Evolutionary conservation across 2,888 invertebrate genomes (phyloP).

Genomic region (Oscheius onirici): DNA sequence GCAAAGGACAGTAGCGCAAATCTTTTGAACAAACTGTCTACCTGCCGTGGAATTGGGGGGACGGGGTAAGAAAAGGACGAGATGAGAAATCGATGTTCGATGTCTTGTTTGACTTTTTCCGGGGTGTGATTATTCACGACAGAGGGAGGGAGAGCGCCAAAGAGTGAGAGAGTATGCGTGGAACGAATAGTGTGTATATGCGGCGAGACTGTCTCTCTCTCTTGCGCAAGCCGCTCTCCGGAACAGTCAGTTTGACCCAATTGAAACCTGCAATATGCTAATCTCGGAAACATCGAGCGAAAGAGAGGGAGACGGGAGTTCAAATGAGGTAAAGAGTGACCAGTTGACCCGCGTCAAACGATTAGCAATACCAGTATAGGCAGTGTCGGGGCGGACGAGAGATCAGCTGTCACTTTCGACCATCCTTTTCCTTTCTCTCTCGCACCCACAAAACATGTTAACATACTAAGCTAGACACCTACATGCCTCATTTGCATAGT

Average conservation of each 20-base stretch:
- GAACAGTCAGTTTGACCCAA: constrained; percentile 25
- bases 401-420: not conserved
- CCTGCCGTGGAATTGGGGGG: not conserved
- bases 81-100: constrained; percentile 9
- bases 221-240: constrained; percentile 1
- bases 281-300: constrained; percentile 1
- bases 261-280: constrained; percentile 26
- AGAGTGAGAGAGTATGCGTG: not conserved
- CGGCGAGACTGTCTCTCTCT: not conserved
- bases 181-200: constrained; percentile 3
- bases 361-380: constrained; percentile 1
- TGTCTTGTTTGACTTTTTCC: constrained; percentile 16
- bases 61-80: not conserved
- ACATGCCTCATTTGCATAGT: no score
- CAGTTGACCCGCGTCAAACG: no score
- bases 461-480: no score
- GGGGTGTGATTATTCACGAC: not conserved
- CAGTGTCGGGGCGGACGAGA: not conserved
- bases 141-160: not conserved
- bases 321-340: not conserved
- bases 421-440: not conserved
- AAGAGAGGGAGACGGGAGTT: constrained; percentile 6
- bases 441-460: not conserved
- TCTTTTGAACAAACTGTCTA: not conserved
- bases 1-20: not conserved